phyloP scores from a whole-genome alignment of 2,113 vertebrate species.

The Synchiropus splendidus region DNA sequence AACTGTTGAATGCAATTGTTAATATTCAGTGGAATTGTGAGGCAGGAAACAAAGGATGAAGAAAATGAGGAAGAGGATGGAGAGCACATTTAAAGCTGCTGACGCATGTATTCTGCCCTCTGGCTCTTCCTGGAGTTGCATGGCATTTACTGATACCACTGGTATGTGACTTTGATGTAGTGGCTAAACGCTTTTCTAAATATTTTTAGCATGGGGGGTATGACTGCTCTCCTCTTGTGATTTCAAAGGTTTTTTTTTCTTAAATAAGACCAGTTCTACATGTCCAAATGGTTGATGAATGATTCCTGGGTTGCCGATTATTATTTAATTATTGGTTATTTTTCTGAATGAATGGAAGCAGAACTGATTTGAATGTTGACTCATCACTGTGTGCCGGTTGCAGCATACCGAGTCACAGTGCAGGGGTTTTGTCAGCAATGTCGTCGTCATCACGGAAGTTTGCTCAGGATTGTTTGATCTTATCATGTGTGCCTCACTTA shows the following conservation, averaged over 20 bases:
- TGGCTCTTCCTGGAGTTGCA: constrained; percentile 9
- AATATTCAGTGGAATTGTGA: too few species aligned
- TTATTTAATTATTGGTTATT: too few species aligned
- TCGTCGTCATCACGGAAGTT: constrained; percentile 8
- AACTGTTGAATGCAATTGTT: constrained; percentile 8
- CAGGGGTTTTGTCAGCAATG: constrained; percentile 13
- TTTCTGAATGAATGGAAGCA: too few species aligned
- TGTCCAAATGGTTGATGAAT: too few species aligned
- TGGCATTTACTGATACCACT: constrained; percentile 2
- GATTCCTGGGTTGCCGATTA: too few species aligned
- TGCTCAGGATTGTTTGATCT: constrained; percentile 13
- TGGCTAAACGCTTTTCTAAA: not conserved
- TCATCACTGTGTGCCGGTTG: too few species aligned
- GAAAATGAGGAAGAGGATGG: constrained; percentile 10
- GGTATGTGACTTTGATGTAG: not conserved
- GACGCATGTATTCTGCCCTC: constrained; percentile 25
- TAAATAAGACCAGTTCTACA: too few species aligned
- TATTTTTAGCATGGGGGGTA: too few species aligned
- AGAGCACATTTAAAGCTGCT: constrained; percentile 10
- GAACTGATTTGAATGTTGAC: too few species aligned
- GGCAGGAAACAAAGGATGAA: constrained; percentile 5
- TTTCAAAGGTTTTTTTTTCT: too few species aligned
- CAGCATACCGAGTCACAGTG: constrained; percentile 1
- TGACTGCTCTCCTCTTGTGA: too few species aligned
- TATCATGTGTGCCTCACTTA: not conserved